Evolutionary conservation across 2,888 invertebrate species (phyloP).

Genomic region (Lamellibrachia satsuma): DNA sequence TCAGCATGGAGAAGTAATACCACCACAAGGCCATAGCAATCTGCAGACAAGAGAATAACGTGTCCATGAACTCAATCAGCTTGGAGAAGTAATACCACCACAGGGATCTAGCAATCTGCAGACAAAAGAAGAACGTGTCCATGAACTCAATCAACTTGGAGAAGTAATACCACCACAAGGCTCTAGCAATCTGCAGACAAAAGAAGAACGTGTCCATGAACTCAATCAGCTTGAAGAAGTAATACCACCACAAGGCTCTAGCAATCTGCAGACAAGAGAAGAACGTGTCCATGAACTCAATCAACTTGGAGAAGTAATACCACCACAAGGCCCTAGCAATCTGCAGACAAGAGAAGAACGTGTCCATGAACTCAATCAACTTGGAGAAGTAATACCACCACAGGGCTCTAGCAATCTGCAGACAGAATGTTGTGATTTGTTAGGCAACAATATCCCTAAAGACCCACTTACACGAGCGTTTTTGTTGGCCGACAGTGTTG

Average conservation of each 20-base stretch:
- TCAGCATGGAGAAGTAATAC: slow-evolving; percentile 66
- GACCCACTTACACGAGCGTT: background rate
- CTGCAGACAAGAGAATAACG: slow-evolving; percentile 61
- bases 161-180: slow-evolving; percentile 67
- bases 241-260: slow-evolving; percentile 66
- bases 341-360: slow-evolving; percentile 63
- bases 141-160: slow-evolving; percentile 66
- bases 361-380: slow-evolving; percentile 66
- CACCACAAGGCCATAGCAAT: slow-evolving; percentile 66
- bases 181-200: slow-evolving; percentile 62
- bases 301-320: slow-evolving; percentile 66
- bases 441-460: background rate
- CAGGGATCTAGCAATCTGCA: slow-evolving; percentile 64
- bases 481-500: no score
- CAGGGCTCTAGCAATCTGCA: slow-evolving; percentile 64
- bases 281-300: slow-evolving; percentile 66
- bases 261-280: slow-evolving; percentile 64
- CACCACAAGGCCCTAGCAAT: slow-evolving; percentile 66
- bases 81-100: slow-evolving; percentile 68
- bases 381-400: slow-evolving; percentile 68
- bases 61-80: slow-evolving; percentile 66
- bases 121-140: slow-evolving; percentile 61
- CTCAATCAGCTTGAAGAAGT: slow-evolving; percentile 66
- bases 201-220: slow-evolving; percentile 67
- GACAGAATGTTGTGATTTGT: slow-evolving; percentile 44